Evolutionary conservation across 92 coral and sea anemone species (phyloP), one percentile per base, ranked within the genome.

Genomic region (Porites lobata): DNA sequence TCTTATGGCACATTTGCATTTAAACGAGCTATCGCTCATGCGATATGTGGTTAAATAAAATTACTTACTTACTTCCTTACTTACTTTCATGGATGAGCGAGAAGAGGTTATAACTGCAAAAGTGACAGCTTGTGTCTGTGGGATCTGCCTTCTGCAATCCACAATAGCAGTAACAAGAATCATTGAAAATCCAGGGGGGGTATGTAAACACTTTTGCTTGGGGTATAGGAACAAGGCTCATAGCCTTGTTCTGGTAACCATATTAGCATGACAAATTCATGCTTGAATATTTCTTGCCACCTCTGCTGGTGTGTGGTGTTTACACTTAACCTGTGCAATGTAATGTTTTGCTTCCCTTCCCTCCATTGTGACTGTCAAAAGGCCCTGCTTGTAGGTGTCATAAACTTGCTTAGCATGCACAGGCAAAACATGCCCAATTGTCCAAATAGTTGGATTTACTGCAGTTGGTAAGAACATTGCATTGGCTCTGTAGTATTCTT

Each of bases 231-330:
- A 74, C 89, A 76, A 8, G 88, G 69, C 22, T 92, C 94, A 84
- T 92, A 80, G 17, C 91, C 88, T 43, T 92, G 98, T 77, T 92
- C 95, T 53, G 94, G 98, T n/a, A 92, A 75, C 98, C 92, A 92
- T 20, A 94, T 67, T 26, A 94, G 81, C 95, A 92, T 94, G 6
- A 94, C 80, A 47, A 92, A 92, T 57, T 92, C 97, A 69, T 94
- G 97, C 87, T 87, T 92, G 80, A 94, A 94, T 18, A 92, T 80
- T 53, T 89, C 93, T 3, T 38, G 12, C 93, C 95, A 94, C 57
- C 96, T 88, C 13, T 82, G 72, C 52, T 89, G 93, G 75, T 91
- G 89, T 15, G 94, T 80, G 14, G 92, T 88, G 76, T 54, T 54
- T 54, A 54, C 58, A 54, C 58, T 89, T 24, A 89, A 69, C 65